These are phyloP conservation scores for Menidia menidia DNA, from an alignment of 2,797 vertebrate species.

Conservation along the genomic window DNA sequence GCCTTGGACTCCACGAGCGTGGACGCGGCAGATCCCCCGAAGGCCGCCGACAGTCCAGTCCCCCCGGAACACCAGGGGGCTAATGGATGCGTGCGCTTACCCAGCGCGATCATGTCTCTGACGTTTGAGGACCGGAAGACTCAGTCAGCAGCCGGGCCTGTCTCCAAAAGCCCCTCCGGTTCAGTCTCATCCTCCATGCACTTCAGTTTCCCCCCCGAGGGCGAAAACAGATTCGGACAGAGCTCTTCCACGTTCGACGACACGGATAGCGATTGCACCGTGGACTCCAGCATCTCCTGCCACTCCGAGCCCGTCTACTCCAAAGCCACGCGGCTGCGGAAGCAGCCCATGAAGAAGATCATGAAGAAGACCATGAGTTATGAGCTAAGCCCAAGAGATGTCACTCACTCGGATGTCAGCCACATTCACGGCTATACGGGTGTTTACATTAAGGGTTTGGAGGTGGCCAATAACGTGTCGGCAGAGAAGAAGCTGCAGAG, in stretches of 20 bases:
- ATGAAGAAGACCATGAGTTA: constrained; percentile 88
- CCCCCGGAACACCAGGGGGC: constrained; percentile 16
- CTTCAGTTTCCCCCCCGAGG: constrained; percentile 70
- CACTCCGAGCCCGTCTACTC: constrained; percentile 81
- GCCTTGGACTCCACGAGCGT: constrained; percentile 3
- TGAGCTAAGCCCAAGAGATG: constrained; percentile 68
- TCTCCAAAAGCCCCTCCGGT: constrained; percentile 61
- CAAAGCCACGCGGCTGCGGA: constrained; percentile 73
- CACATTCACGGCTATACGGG: constrained; percentile 83
- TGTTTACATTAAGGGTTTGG: constrained; percentile 86
- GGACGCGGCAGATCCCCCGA: constrained; percentile 1
- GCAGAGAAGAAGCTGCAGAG: constrained; percentile 83
- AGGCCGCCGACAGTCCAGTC: constrained; percentile 26
- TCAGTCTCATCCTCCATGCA: constrained; percentile 61
- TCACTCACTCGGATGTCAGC: constrained; percentile 64
- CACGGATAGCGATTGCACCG: constrained; percentile 83
- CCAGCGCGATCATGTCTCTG: constrained; percentile 28
- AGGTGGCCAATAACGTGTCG: constrained; percentile 82
- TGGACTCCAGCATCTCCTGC: constrained; percentile 82
- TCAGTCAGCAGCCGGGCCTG: constrained; percentile 62
- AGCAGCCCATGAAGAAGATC: constrained; percentile 88
- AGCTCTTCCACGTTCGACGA: constrained; percentile 79
- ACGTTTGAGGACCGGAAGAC: constrained; percentile 68
- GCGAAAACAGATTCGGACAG: constrained; percentile 61
- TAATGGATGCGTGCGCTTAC: constrained; percentile 45